These are phyloP conservation scores for Hedya salicella DNA, from an alignment of 2,888 invertebrate genomes.

Conservation along the genomic window DNA sequence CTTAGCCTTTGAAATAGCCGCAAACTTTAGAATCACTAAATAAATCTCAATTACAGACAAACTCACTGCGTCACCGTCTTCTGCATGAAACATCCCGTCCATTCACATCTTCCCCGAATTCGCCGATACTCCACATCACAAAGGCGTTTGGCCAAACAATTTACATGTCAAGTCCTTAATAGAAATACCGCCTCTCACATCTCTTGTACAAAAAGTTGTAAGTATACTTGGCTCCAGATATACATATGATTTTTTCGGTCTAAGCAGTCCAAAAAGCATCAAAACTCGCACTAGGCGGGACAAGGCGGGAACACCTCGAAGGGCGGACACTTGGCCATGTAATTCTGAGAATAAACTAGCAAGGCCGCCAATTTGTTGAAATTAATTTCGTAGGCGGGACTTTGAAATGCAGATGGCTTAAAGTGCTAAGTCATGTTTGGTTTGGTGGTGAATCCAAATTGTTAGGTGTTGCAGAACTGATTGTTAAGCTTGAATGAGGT, in stretches of 20 bases:
- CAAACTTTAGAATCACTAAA: too few species aligned
- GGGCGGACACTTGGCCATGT: conserved; percentile 32
- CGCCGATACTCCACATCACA: conserved; percentile 45
- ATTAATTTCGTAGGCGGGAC: conserved; percentile 62
- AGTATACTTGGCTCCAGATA: background rate
- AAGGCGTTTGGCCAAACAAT: conserved; percentile 67
- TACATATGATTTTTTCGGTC: conserved; percentile 7
- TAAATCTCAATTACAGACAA: conserved; percentile 22
- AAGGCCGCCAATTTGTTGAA: conserved; percentile 67
- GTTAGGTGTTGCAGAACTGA: background rate
- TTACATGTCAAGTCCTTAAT: conserved; percentile 60
- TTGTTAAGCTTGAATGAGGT: too few species aligned
- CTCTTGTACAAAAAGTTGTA: background rate
- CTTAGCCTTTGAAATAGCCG: conserved; percentile 7
- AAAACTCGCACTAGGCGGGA: conserved; percentile 46
- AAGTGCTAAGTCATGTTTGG: conserved; percentile 53
- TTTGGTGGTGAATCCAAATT: conserved; percentile 48
- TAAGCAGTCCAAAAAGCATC: conserved; percentile 29
- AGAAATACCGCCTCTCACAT: conserved; percentile 48
- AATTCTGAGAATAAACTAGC: conserved; percentile 49
- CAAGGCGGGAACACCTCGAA: conserved; percentile 26
- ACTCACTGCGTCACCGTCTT: background rate
- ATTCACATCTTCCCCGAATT: conserved; percentile 21
- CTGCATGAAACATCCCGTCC: conserved; percentile 11
- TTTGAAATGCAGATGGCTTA: conserved; percentile 54